Conservation (phyloP, 2,797 vertebrate species). For the Halcyon badia region DNA sequence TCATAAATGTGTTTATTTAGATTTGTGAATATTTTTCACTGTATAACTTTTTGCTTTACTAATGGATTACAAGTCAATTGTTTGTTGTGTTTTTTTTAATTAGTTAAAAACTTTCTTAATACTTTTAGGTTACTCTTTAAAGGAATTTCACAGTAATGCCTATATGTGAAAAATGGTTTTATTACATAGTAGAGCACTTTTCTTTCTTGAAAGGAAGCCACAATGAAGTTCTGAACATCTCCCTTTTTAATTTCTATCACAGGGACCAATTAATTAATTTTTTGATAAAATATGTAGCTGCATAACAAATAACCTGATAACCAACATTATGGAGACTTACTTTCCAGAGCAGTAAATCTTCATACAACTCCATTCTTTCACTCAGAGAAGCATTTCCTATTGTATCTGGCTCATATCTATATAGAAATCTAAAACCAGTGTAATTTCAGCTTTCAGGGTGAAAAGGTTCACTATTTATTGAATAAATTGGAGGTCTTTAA, state of each 20-base stretch:
- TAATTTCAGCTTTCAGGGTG: conserved; percentile 11
- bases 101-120: neutral
- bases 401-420: neutral
- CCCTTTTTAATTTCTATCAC: neutral
- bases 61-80: neutral
- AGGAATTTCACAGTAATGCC: neutral
- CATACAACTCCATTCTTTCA: neutral
- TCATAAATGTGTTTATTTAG: neutral
- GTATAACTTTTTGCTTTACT: neutral
- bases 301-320: neutral
- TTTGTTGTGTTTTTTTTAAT: neutral
- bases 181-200: neutral
- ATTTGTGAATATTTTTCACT: neutral
- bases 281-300: neutral
- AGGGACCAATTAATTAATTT: neutral
- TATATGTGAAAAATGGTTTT: neutral
- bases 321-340: neutral
- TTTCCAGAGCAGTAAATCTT: conserved; percentile 11
- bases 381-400: neutral
- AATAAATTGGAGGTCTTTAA: neutral
- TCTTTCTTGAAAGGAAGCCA: neutral
- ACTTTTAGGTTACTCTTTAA: neutral
- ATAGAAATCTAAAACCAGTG: neutral
- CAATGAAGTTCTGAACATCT: neutral
- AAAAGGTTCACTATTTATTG: neutral